Evolutionary conservation across 2,113 vertebrate species (phyloP), one percentile per base, ranked within the genome.

Genomic region (Crotalus viridis): DNA sequence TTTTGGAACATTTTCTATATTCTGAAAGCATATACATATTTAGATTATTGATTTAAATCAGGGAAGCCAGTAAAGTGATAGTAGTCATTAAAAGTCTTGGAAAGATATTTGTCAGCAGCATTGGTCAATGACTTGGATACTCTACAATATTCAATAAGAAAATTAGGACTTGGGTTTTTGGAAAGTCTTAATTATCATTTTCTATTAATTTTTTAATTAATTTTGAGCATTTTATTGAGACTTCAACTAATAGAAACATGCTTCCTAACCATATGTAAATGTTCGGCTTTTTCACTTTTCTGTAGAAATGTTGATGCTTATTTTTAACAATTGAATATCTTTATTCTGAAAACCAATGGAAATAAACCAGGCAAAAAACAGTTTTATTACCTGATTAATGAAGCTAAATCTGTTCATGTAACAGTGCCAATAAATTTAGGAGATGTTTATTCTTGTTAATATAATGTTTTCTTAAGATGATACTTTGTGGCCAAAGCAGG

Each of bases 11-110:
- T 19, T 1, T 64, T 3, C 1, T 21, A 51, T 22, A 21, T 74
- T 92, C 0, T 52, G 92, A 88, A 90, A 91, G 8, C 26, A 54
- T 0, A 24, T 46, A 56, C 10, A 19, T 28, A 48, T 55, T 88
- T 4, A 3, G 89, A 64, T 94, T 90, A 56, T 54, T 19, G 17
- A 51, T 0, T 39, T 87, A 9, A 48, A 86, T 91, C 92, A 7
- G 21, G 85, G 95, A 95, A 92, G 13, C 5, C 5, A 2, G 3
- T n/a, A 46, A 88, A 87, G 81, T 88, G 92, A 93, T 57, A 13
- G 19, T 21, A 39, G n/a, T 57, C 46, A 46, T n/a, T 86, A 15
- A 22, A 64, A 86, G 15, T 19, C 39, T 24, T 61, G 13, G 22
- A 88, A 90, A 64, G 15, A 21, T 92, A 74, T 93, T 89, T 61